These are phyloP conservation scores for Muschampia staudingeri DNA, from an alignment of 2,888 invertebrate genomes.

Conservation along the genomic window DNA sequence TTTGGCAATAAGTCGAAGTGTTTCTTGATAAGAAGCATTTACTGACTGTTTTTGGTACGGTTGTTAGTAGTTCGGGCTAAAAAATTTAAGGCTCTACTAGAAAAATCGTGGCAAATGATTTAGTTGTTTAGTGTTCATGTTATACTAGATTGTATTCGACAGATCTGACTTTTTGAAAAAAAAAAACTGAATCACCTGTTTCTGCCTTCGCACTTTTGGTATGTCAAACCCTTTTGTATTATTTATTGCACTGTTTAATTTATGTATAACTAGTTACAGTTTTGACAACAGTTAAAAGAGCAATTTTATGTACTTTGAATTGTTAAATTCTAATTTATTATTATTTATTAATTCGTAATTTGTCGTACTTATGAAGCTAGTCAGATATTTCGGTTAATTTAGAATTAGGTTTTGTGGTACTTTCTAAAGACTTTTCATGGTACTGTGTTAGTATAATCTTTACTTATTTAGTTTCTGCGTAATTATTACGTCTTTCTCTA, in stretches of 20 bases:
- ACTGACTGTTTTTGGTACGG: constrained; percentile 26
- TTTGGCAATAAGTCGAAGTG: constrained; percentile 32
- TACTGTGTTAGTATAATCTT: constrained; percentile 77
- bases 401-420: constrained; percentile 76
- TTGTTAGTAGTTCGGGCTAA: constrained; percentile 21
- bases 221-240: constrained; percentile 79
- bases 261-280: constrained; percentile 60
- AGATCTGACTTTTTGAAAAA: constrained; percentile 80
- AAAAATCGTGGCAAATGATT: constrained; percentile 82
- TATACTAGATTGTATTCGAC: constrained; percentile 88
- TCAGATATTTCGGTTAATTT: constrained; percentile 84
- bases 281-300: constrained; percentile 61
- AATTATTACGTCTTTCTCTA: constrained; percentile 80
- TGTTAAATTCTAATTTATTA: constrained; percentile 81
- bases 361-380: constrained; percentile 85
- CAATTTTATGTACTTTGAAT: constrained; percentile 63
- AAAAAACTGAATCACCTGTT: constrained; percentile 80
- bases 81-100: constrained; percentile 67
- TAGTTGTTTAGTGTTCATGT: constrained; percentile 91
- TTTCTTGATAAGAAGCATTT: constrained; percentile 37
- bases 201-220: constrained; percentile 84
- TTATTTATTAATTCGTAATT: constrained; percentile 78
- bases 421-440: constrained; percentile 74
- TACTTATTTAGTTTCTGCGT: constrained; percentile 75
- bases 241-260: constrained; percentile 68